Evolutionary conservation across 2,888 invertebrate species (phyloP).

Genomic region (Argynnis bischoffii): DNA sequence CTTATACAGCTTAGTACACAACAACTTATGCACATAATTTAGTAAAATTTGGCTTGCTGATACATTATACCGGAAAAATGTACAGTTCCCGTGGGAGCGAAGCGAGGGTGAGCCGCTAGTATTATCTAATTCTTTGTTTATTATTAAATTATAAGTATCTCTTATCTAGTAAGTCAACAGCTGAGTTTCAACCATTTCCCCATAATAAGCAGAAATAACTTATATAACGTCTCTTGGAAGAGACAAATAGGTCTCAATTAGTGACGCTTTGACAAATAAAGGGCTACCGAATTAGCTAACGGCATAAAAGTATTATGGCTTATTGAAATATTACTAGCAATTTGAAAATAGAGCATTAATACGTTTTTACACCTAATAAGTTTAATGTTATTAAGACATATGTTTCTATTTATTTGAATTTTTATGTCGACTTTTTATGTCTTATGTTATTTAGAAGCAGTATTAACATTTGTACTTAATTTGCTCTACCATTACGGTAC

Average conservation of each 20-base stretch:
- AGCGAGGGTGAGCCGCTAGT: too few species aligned
- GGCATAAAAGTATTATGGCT: conserved; percentile 14
- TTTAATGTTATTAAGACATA: too few species aligned
- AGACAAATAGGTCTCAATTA: conserved; percentile 71
- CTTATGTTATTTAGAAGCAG: conserved; percentile 1
- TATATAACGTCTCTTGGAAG: conserved; percentile 8
- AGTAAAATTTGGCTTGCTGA: too few species aligned
- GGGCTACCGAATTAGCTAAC: conserved; percentile 36
- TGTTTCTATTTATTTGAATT: too few species aligned
- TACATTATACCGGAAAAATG: too few species aligned
- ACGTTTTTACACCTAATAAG: too few species aligned
- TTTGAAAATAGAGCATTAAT: conserved; percentile 4
- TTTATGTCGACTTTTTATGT: neutral
- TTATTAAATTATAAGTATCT: too few species aligned
- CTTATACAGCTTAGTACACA: too few species aligned
- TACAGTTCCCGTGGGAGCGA: too few species aligned
- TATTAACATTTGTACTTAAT: neutral
- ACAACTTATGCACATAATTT: too few species aligned
- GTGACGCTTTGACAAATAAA: conserved; percentile 43
- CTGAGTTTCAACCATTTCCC: neutral
- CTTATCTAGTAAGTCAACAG: too few species aligned
- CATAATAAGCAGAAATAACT: conserved; percentile 30
- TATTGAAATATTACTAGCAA: conserved; percentile 14
- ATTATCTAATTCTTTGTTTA: too few species aligned
- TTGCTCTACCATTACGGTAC: neutral